Base-by-base conservation (phyloP, 2,797 vertebrate genomes). In the Graptemys geographica region DNA sequence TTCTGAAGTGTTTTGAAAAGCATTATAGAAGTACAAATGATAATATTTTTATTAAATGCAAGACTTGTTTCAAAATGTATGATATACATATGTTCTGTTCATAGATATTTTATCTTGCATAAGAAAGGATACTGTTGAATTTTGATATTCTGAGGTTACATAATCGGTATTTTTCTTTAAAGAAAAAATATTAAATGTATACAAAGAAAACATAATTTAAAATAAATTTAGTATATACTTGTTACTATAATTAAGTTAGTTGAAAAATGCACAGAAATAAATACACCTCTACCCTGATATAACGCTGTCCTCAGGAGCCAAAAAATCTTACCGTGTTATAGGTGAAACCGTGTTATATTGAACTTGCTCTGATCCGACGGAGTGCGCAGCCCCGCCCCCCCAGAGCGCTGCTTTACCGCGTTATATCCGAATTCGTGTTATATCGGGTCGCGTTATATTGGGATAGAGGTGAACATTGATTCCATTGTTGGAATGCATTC, bases 171-270 rank as follows among this genome's bases (percentile, higher is more conserved):
- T 82, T 59, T 79, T 74, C 72, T 86, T 44, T 82, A 72, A 33
- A 89, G 65, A 83, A 94, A 84, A 52, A 89, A 84, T 83, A 83
- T 91, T 87, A 83, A 89, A 95, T 56, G 74, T 78, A 59, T 69
- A 65, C 28, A 79, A 74, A 84, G 81, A 83, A 90, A 95, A 94
- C 65, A 41, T 62, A 62, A 87, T 94, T 62, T 37, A 81, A 95
- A 93, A 92, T 82, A 51, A 80, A 74, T 87, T 87, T 76, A 86
- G 37, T 18, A 4, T 91, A 31, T 90, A 69, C 80, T 56, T 92
- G 87, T 79, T 56, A 79, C 84, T 95, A 9, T 94, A 94, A 97
- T 97, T 93, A 95, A 96, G 94, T 86, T 87, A 95, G 84, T 56
- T 93, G 96, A 97, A 89, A 93, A 91, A 37, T 83, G 72, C 53